A percentile compares a stretch with the other conserved stretches of the same genome.
Evolutionary conservation across 2,888 invertebrate species (phyloP).

Genomic region (Nomada flava): DNA sequence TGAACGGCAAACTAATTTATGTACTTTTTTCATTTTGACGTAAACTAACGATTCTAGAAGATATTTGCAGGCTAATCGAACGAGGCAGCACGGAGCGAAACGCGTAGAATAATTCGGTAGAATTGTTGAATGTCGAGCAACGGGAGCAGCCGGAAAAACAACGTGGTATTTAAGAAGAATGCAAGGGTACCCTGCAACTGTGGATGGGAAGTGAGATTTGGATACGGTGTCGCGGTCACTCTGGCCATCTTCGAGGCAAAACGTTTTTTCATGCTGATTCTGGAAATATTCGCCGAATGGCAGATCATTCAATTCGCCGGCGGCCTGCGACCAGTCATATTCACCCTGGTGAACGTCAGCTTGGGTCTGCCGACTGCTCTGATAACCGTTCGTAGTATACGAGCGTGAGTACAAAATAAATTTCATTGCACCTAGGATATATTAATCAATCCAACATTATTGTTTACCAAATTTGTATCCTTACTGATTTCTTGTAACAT

Average conservation of each 20-base stretch:
- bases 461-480: background rate
- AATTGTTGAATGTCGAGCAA: conserved; percentile 65
- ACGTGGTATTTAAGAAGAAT: conserved; percentile 41
- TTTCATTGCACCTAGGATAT: too few relatives aligned
- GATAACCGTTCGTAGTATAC: conserved; percentile 73
- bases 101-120: background rate
- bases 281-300: conserved; percentile 79
- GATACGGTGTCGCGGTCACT: conserved; percentile 75
- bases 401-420: conserved; percentile 68
- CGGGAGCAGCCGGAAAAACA: conserved; percentile 31
- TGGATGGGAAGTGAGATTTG: conserved; percentile 74
- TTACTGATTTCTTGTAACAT: background rate
- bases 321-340: conserved; percentile 73
- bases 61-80: conserved; percentile 42
- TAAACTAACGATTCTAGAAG: conserved; percentile 24
- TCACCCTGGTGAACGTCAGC: conserved; percentile 73
- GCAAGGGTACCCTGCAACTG: conserved; percentile 60
- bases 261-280: conserved; percentile 75
- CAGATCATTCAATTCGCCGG: conserved; percentile 78
- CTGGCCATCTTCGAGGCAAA: conserved; percentile 78
- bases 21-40: background rate
- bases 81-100: background rate
- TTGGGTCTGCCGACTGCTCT: conserved; percentile 78
- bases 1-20: too few relatives aligned
- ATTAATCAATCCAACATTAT: too few relatives aligned